Conservation (phyloP, 2,888 invertebrate genomes). For the Pammene fasciana region DNA sequence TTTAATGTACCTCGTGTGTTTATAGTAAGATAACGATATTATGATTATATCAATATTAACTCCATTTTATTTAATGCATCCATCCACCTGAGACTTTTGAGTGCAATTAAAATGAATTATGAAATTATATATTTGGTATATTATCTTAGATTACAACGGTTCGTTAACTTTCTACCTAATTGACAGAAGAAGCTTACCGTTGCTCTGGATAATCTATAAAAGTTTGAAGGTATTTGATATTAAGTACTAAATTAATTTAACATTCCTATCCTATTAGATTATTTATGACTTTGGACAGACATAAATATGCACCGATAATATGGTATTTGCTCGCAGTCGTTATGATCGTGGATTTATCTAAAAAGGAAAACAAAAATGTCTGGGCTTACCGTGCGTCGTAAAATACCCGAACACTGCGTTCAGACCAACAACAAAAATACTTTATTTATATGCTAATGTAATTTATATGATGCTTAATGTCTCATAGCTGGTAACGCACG, state of each 20-base stretch:
- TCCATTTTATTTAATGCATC: no score
- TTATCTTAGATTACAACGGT: no score
- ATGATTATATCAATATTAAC: no score
- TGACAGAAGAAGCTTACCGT: neutral
- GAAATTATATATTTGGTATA: neutral
- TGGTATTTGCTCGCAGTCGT: constrained; percentile 80
- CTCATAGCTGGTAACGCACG: constrained; percentile 82
- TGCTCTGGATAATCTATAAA: neutral
- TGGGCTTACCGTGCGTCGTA: constrained; percentile 75
- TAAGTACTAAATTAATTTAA: constrained; percentile 71
- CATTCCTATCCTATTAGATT: constrained; percentile 76
- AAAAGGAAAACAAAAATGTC: constrained; percentile 81
- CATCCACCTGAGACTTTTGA: no score
- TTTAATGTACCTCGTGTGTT: constrained; percentile 27
- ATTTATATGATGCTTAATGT: constrained; percentile 84
- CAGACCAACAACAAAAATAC: constrained; percentile 80
- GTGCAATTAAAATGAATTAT: no score
- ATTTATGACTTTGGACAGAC: constrained; percentile 81
- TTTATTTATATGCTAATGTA: constrained; percentile 84
- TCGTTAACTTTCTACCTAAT: no score
- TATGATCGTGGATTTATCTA: constrained; percentile 81
- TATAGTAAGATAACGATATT: constrained; percentile 20
- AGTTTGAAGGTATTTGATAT: neutral
- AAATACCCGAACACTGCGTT: constrained; percentile 73
- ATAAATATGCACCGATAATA: constrained; percentile 81